Evolutionary conservation across 92 coral and sea anemone genomes (phyloP), one percentile per base, ranked within the genome.

Genomic region (Parazoanthus swiftii): DNA sequence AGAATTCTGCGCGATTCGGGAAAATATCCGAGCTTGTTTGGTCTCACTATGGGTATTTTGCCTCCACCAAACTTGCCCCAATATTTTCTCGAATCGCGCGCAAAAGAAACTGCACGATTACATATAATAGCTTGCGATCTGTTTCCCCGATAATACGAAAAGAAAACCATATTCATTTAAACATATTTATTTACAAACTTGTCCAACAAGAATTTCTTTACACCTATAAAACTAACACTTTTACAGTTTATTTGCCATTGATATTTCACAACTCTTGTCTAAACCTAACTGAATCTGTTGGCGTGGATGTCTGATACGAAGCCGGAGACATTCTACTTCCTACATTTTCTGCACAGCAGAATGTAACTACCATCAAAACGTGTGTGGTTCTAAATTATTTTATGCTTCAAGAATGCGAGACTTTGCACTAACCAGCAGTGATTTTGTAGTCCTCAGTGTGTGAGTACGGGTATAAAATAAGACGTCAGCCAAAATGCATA

Each of bases 351-450:
- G 67, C 67, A 48, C 83, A 16, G 83, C 70, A 29, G 65, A 79
- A 21, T 79, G 9, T 16, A 48, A 8, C 18, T 23, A 9, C 39
- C 46, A 10, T 13, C 36, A 79, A 15, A 51, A 35, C 36, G 21
- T 2, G 21, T 63, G 70, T 63, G 70, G 70, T 20, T 63, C n/a
- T 63, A 63, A 21, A 43, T 21, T 37, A 7, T 79, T n/a, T 18
- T 50, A 14, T 78, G 9, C 66, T 18, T 8, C 20, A 51, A 58
- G 20, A 58, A n/a, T 4, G 23, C 2, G 10, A 23, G 83, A 79
- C 43, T n/a, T 29, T 51, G 3, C 70, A 79, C 83, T 54, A 11
- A 18, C 67, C 67, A 50, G 83, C 66, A 79, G 83, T 79, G 83
- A 79, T 51, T 21, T 63, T 63, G 21, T 29, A 5, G 67, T 26